Evolutionary conservation across 2,113 vertebrate species (phyloP).

Genomic region (Ophthalmotilapia sp.): DNA sequence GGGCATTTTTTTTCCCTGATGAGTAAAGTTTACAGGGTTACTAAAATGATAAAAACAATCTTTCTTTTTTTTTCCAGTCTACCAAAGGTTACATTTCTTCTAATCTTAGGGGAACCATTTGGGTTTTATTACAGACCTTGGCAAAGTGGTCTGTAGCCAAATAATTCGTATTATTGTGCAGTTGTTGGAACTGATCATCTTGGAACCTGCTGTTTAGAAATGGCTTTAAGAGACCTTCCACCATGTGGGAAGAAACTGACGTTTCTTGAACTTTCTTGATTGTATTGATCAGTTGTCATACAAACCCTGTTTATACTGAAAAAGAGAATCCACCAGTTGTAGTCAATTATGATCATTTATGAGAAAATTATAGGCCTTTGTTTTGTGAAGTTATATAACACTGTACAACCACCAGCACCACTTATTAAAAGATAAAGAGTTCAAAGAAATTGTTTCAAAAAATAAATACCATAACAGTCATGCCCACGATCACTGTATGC

Average conservation of each 20-base stretch:
- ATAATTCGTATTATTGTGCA: not conserved
- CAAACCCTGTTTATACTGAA: not conserved
- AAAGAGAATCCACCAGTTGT: not conserved
- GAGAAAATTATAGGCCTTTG: not conserved
- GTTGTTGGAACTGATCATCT: not conserved
- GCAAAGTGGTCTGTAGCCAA: not conserved
- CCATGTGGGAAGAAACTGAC: not conserved
- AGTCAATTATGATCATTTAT: not conserved
- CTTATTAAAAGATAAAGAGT: not conserved
- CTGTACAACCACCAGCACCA: not conserved
- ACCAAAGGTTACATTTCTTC: not conserved
- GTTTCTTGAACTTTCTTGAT: not conserved
- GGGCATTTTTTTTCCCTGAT: not conserved
- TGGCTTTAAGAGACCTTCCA: not conserved
- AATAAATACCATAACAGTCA: not conserved
- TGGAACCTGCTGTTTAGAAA: not conserved
- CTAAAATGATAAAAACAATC: not conserved
- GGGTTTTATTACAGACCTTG: not conserved
- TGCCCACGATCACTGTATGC: not conserved
- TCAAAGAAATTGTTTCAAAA: not conserved
- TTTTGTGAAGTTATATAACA: not conserved
- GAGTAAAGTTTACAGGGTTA: not conserved
- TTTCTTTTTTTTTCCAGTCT: not conserved
- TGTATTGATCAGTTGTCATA: not conserved
- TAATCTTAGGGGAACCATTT: not conserved